Base-by-base conservation (phyloP, 2,113 vertebrate species). In the Pipra filicauda region DNA sequence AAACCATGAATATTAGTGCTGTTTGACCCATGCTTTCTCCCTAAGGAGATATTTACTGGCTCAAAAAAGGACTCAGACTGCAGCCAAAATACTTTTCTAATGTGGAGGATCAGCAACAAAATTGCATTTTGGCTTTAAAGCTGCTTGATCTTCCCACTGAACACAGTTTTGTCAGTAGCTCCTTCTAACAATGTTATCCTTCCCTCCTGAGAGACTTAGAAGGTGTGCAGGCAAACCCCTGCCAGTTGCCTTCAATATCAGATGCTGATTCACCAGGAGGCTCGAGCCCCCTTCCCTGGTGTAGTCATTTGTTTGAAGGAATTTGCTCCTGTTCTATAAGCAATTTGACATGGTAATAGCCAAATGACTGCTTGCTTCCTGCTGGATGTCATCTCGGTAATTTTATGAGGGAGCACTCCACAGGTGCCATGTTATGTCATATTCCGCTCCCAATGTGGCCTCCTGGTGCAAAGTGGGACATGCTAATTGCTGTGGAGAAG, bases 71-170 rank as follows among this genome's bases (percentile, higher is more conserved):
- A 48, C 55, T 59, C 33, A 6, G 72, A 44, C 59, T 74, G 20
- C 51, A 92, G 73, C 33, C 61, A 71, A 91, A 52, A 71, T 2
- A 6, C 10, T 59, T 8, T 71, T 92, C 27, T 75, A 48, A 70
- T 0, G 1, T 6, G 5, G 17, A 77, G 67, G 23, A 93, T 91
- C 55, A 79, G 51, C 0, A 3, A 88, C 46, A 35, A 95, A 90
- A 96, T 85, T 31, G 5, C 30, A 70, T 88, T 95, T 82, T 61
- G 72, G 55, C 66, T 88, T 64, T 73, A 83, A 89, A 96, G 37
- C 49, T 15, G 8, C 58, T 83, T 93, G 62, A 79, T 95, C 46
- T 67, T 82, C 77, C 78, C 35, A 35, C 78, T 87, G 15, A 27
- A n/a, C 18, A 9, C 1, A 15, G 21, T 66, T 89, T 75, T 77